phyloP scores from a whole-genome alignment of 2,797 vertebrate genomes.

The Macropus fuliginosus region DNA sequence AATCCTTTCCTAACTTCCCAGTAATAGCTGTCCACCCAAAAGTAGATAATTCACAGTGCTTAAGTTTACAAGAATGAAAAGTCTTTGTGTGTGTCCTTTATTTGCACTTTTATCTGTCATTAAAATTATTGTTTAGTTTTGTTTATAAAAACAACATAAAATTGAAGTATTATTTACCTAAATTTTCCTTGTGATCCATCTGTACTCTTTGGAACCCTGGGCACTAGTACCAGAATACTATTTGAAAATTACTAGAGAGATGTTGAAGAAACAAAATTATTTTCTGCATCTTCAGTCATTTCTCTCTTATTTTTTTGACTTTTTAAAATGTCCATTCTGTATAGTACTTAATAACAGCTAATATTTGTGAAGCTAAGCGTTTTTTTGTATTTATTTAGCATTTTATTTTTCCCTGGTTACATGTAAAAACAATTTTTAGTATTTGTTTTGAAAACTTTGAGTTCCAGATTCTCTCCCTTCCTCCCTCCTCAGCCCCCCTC shows the following conservation, averaged over 20 bases:
- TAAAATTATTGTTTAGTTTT: not conserved
- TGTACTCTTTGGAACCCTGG: not conserved
- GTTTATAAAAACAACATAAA: not conserved
- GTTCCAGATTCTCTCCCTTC: no score
- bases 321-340: not conserved
- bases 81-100: no score
- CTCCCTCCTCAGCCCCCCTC: no score
- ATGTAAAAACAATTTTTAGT: no score
- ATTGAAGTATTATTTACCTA: conserved; percentile 5
- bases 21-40: not conserved
- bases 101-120: not conserved
- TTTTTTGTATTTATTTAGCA: not conserved
- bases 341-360: not conserved
- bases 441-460: no score
- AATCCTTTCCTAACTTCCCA: not conserved
- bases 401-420: no score
- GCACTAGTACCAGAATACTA: not conserved
- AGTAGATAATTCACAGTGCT: not conserved
- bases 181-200: not conserved
- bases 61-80: no score
- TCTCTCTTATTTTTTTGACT: not conserved
- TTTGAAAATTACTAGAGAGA: not conserved
- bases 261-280: conserved; percentile 10
- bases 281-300: not conserved
- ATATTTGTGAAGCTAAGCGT: not conserved